Base-by-base conservation (phyloP, 2,888 invertebrate species). In the Ophion slaviceki region DNA sequence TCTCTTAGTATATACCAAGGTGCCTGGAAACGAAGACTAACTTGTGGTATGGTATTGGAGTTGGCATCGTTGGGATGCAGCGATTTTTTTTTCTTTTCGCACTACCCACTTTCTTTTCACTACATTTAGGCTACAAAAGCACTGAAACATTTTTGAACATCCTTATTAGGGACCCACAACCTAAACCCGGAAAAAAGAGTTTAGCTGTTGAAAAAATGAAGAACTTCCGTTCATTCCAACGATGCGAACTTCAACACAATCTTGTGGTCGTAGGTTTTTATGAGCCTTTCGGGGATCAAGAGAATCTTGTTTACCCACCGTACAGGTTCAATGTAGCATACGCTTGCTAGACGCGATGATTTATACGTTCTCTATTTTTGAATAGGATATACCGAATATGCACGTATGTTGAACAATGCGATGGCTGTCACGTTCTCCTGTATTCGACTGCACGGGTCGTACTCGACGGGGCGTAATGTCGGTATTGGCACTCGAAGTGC, bases 401-500 rank as follows among this genome's bases (percentile, higher is more conserved):
- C 17, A 8, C 57, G 20, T 53, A n/a, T 53, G 20, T 10, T 20
- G 45, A 74, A 67, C 67, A 67, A 72, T 80, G 20, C 17, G 66
- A 17, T 53, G 24, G 71, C 28, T 83, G 74, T 68, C 74, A 75
- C 71, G 66, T 64, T 72, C 76, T 24, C 71, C 71, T 59, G 40
- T 67, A 80, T 68, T 75, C 57, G 67, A 76, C 62, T 62, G 67
- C 72, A 68, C 67, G 70, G 72, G 40, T 59, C 62, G 83, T 72
- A 66, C 83, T 82, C 80, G 79, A 70, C 32, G 71, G 82, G 75
- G 87, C 67, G 87, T 84, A 87, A 87, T 82, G 88, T 86, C 75
- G 85, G 86, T 88, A 91, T 90, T 90, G 90, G 88, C 88, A 90
- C 90, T 91, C 88, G 89, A 91, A 87, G 88, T 86, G 89, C 88